Percentiles rank a stretch among this genome's conserved stretches.
These are phyloP conservation scores for Hirundichthys speculiger DNA, from an alignment of 2,113 vertebrate genomes.

Conservation along the genomic window DNA sequence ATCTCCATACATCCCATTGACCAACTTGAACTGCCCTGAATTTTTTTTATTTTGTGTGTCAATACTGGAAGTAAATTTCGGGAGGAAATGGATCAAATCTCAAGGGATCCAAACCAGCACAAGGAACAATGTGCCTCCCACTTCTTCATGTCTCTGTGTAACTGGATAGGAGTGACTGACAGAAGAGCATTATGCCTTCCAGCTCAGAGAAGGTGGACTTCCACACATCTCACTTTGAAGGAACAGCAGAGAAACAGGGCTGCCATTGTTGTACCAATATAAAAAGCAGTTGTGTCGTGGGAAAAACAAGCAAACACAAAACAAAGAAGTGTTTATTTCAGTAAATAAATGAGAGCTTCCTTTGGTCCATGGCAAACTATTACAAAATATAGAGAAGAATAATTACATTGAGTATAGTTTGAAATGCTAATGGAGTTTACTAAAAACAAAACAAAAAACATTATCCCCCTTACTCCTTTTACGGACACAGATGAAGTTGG, in stretches of 20 bases:
- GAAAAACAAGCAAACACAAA: constrained; percentile 18
- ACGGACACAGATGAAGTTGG: too few relatives aligned
- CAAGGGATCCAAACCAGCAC: constrained; percentile 15
- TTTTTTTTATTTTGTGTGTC: not conserved
- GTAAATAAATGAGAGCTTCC: not conserved
- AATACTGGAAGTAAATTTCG: not conserved
- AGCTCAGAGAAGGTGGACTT: constrained; percentile 34
- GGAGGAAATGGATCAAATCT: constrained; percentile 21
- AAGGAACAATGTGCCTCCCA: constrained; percentile 6
- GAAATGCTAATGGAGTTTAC: too few relatives aligned
- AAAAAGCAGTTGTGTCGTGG: constrained; percentile 33
- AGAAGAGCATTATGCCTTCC: constrained; percentile 17
- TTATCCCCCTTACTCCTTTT: too few relatives aligned
- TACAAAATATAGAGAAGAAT: too few relatives aligned
- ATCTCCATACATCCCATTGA: too few relatives aligned
- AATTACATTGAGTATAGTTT: too few relatives aligned
- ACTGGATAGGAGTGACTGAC: constrained; percentile 50
- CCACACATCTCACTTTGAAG: constrained; percentile 27
- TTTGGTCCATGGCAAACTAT: too few relatives aligned
- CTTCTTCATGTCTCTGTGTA: constrained; percentile 8
- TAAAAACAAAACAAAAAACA: too few relatives aligned
- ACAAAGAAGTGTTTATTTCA: constrained; percentile 6
- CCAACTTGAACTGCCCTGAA: not conserved
- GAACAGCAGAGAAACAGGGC: constrained; percentile 32
- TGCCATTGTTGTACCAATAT: constrained; percentile 37